Evolutionary conservation across 2,888 invertebrate genomes (phyloP).

Genomic region (Hemistola chrysoprasaria): DNA sequence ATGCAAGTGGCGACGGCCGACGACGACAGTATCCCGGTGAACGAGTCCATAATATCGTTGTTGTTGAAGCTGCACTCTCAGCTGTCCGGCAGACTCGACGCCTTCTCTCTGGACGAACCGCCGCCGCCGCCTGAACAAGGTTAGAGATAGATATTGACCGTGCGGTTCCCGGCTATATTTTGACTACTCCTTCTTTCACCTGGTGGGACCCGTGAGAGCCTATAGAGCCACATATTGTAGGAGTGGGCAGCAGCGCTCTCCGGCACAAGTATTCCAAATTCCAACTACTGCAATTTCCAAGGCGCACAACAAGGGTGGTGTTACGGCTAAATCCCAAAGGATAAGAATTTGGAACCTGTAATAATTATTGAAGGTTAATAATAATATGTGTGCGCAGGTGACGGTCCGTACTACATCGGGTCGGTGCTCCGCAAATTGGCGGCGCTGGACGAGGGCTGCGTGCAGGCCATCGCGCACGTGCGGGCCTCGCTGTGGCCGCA

Average conservation of each 20-base stretch:
- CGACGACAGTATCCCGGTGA: slow-evolving; percentile 84
- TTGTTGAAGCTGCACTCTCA: slow-evolving; percentile 95
- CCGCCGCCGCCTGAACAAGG: slow-evolving; percentile 38
- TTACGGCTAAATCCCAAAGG: no score
- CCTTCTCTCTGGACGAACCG: slow-evolving; percentile 85
- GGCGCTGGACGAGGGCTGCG: slow-evolving; percentile 86
- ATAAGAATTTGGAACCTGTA: no score
- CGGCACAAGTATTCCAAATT: no score
- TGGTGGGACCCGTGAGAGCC: no score
- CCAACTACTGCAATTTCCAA: no score
- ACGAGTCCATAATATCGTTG: slow-evolving; percentile 95
- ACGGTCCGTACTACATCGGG: slow-evolving; percentile 94
- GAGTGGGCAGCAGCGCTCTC: no score
- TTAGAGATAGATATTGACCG: no score
- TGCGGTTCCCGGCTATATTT: no score
- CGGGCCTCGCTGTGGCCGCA: slow-evolving; percentile 49
- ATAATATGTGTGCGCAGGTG: slow-evolving; percentile 78
- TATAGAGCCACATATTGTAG: no score
- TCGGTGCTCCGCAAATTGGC: slow-evolving; percentile 90
- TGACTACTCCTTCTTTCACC: no score
- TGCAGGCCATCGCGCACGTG: slow-evolving; percentile 86
- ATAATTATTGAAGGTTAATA: no score
- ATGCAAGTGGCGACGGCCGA: slow-evolving; percentile 58
- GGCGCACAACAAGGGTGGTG: no score
- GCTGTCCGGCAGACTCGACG: slow-evolving; percentile 91